Conservation (phyloP, 2,113 vertebrate species). For the Lagenorhynchus albirostris region DNA sequence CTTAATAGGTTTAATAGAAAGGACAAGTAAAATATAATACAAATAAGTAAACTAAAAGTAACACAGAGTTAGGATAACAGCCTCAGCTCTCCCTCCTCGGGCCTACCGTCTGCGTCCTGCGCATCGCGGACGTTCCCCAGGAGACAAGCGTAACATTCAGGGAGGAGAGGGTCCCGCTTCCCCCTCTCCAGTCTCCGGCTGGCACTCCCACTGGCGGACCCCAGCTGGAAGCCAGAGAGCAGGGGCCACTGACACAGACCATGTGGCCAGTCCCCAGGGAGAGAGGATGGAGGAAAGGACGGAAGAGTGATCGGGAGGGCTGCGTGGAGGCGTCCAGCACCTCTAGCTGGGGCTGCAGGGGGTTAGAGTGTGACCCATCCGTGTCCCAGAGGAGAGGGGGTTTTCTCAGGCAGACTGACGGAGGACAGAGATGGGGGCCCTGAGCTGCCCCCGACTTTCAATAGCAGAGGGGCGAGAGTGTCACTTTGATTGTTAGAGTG, state of each 20-base stretch:
- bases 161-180: neutral
- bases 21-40: neutral
- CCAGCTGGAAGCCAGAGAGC: neutral
- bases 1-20: neutral
- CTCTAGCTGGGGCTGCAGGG: rapidly evolving
- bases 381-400: neutral
- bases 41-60: neutral
- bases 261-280: too few relatives aligned
- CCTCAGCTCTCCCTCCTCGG: rapidly evolving
- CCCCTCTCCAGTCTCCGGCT: neutral
- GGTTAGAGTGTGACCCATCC: neutral
- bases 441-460: neutral
- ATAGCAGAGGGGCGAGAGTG: rapidly evolving
- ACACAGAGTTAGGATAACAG: neutral
- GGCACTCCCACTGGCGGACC: rapidly evolving
- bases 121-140: rapidly evolving
- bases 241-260: rapidly evolving
- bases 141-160: rapidly evolving
- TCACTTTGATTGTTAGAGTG: neutral
- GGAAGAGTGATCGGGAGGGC: neutral
- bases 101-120: too few relatives aligned
- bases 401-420: too few relatives aligned
- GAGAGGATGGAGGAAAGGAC: neutral
- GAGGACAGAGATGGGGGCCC: neutral
- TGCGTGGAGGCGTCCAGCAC: rapidly evolving